Base-by-base conservation (phyloP, 1,140 invertebrate species). In the Brachionus plicatilis region DNA sequence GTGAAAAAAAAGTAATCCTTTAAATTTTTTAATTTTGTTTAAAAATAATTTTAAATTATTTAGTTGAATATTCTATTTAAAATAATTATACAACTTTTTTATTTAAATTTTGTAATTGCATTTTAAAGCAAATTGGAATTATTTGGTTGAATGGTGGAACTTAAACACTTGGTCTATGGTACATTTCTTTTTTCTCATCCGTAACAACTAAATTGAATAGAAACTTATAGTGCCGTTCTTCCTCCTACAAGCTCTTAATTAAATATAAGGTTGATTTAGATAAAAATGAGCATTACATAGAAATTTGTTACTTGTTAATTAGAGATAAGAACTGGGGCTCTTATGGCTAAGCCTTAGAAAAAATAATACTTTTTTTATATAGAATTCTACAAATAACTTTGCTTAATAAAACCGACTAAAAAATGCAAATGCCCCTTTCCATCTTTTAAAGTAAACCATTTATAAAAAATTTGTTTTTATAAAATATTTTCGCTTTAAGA, bases 381-480 rank as follows among this genome's bases (percentile, higher is more conserved):
- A 43, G 41, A 72, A 72, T 72, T 72, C 68, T 72, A 72, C 68
- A 72, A 72, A 72, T 72, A 72, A 72, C 68, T 72, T 43, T 72
- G 41, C 17, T 72, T 43, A 72, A 72, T 41, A n/a, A 43, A 20
- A 43, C 17, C 29, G 41, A 43, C 33, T 41, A 72, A 72, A 45
- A 41, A 45, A 43, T 43, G 41, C 29, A 72, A 72, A 41, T 72
- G 41, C 66, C 33, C 66, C 33, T 41, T 33, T 33, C 66, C 66
- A 41, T 33, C 11, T 72, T 72, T 72, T 72, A 20, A 72, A 43
- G 33, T 43, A 72, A 72, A 72, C 17, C 14, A 72, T 72, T 72
- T 43, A 43, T 68, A 37, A 43, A 43, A 72, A 72, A 43, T 72
- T 72, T 72, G 68, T 72, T 72, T 72, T 72, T 72, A 41, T 72